Base-by-base conservation (phyloP, 1,140 invertebrate genomes). In the Tetragnatha versicolor region DNA sequence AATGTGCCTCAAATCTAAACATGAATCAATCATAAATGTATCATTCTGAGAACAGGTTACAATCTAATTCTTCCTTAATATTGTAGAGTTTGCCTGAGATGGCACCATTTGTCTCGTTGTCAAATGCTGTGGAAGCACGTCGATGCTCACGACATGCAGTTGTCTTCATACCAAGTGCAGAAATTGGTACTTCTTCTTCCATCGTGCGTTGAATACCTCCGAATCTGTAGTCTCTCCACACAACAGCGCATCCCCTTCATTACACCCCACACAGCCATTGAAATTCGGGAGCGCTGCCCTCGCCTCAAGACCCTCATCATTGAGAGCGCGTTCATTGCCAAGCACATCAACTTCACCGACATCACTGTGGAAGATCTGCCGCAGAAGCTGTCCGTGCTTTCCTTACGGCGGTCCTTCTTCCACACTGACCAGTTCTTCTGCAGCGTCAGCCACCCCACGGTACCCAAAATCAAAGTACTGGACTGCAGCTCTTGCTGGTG, bases 361-460 rank as follows among this genome's bases (percentile, higher is more conserved):
- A 75, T 80, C 14, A 80, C 79, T 17, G 61, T 80, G 2, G 69
- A 80, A 45, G 69, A 80, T 58, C 42, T 80, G n/a, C 79, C 79
- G 7, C 69, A 73, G 27, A 75, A 80, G 7, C 37, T 80, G 25
- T 33, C n/a, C 6, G 58, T 70, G 9, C 33, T 80, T 2, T 80
- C 79, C 1, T 29, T 80, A n/a, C 69, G 79, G 7, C 66, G 69
- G 14, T 80, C 69, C 9, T 80, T 80, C 55, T 80, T 80, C 37
- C 69, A 75, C n/a, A 69, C 79, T 14, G 79, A 80, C 39, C 79
- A 80, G 31, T 68, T 80, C 22, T 80, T 80, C 22, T 80, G 79
- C 20, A 75, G 69, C 29, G 63, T 70, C 0, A 68, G 61, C 60
- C 70, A 49, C 31, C 69, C 70, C n/a, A 66, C 69, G 1, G 63